Percentiles rank a stretch among this genome's conserved stretches.
phyloP scores from a whole-genome alignment of 35 echinoderm and acorn worm genomes.

The Diadema setosum region DNA sequence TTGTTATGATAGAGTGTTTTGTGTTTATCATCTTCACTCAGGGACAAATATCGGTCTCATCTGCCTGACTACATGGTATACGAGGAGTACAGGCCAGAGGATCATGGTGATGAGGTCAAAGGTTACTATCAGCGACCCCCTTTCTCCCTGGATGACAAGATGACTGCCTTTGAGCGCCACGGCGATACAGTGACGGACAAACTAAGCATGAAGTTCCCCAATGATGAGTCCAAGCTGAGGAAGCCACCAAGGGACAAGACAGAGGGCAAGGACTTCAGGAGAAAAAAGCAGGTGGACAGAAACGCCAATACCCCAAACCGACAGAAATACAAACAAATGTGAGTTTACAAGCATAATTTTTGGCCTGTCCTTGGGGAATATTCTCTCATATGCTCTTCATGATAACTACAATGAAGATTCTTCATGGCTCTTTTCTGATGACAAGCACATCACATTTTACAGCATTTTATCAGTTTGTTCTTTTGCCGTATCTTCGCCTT shows the following conservation, averaged over 20 bases:
- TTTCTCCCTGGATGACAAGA: conserved; percentile 74
- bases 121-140: conserved; percentile 33
- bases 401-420: too few species aligned
- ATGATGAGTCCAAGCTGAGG: conserved; percentile 21
- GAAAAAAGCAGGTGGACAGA: neutral
- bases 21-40: conserved; percentile 8
- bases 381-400: too few species aligned
- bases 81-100: conserved; percentile 54
- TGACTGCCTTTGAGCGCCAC: conserved; percentile 81
- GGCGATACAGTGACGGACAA: conserved; percentile 78
- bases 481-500: too few species aligned
- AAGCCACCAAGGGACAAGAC: conserved; percentile 11
- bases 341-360: neutral
- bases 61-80: conserved; percentile 98
- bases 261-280: neutral
- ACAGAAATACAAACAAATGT: neutral
- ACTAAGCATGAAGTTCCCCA: conserved; percentile 67
- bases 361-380: too few species aligned
- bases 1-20: too few species aligned
- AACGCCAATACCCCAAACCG: neutral
- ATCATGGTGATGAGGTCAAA: conserved; percentile 11
- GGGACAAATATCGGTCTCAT: conserved; percentile 9
- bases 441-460: neutral
- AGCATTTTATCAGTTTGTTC: too few species aligned
- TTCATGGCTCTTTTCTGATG: neutral